phyloP scores from a whole-genome alignment of 2,797 vertebrate species.

The Protosalanx chinensis region DNA sequence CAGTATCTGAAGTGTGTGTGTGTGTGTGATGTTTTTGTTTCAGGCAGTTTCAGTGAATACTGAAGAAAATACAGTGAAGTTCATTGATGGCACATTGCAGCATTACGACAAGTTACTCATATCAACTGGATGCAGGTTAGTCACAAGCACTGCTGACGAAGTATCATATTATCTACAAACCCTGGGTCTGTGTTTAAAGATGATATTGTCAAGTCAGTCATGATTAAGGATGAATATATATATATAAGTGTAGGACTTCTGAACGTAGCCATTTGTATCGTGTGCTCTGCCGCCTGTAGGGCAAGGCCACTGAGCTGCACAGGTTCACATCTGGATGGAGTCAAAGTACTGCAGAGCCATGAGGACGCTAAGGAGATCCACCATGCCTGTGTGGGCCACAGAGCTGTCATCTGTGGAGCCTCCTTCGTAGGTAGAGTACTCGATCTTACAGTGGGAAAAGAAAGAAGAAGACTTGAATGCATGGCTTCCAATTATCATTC shows the following conservation, averaged over 20 bases:
- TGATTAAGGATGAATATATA: too few relatives aligned
- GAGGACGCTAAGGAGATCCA: slow-evolving; percentile 78
- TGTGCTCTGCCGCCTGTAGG: slow-evolving; percentile 54
- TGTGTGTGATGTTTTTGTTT: slow-evolving; percentile 7
- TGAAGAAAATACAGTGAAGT: slow-evolving; percentile 62
- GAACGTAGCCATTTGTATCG: too few relatives aligned
- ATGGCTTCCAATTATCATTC: background rate
- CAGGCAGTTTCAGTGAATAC: slow-evolving; percentile 77
- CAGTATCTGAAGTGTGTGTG: background rate
- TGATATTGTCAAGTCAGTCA: too few relatives aligned
- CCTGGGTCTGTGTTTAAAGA: too few relatives aligned
- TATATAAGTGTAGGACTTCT: too few relatives aligned
- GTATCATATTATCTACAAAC: background rate
- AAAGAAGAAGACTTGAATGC: background rate
- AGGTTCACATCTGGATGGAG: slow-evolving; percentile 75
- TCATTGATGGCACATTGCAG: slow-evolving; percentile 72
- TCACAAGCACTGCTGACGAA: background rate
- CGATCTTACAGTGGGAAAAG: background rate
- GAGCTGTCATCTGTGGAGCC: slow-evolving; percentile 75
- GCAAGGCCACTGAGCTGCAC: slow-evolving; percentile 71
- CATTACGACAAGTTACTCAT: slow-evolving; percentile 81
- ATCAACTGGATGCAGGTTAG: slow-evolving; percentile 82
- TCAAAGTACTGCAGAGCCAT: slow-evolving; percentile 71
- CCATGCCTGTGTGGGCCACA: slow-evolving; percentile 62
- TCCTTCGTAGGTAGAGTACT: slow-evolving; percentile 81